These are phyloP conservation scores for Phoenicopterus ruber DNA, from an alignment of 2,113 vertebrate species.

Conservation along the genomic window DNA sequence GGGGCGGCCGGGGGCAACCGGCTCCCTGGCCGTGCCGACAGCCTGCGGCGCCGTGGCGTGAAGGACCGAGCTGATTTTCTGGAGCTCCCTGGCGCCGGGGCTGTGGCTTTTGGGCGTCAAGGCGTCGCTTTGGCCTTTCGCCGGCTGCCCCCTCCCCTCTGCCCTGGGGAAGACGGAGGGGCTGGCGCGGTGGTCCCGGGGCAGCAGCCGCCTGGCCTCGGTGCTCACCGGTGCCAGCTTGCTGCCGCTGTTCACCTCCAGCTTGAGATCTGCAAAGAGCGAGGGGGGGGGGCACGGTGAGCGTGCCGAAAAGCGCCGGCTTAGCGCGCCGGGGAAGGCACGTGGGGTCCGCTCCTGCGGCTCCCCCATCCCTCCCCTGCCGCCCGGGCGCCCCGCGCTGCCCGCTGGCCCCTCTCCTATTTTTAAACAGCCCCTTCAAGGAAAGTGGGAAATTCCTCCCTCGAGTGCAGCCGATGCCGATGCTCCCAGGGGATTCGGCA, in stretches of 20 bases:
- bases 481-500: not conserved
- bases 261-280: constrained; percentile 27
- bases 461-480: not conserved
- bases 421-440: not conserved
- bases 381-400: not conserved
- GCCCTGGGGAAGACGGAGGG: not conserved
- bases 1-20: accelerated
- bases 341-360: accelerated
- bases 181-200: not conserved
- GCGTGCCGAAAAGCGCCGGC: not conserved
- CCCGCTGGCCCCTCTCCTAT: not conserved
- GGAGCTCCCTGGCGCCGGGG: not conserved
- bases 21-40: not conserved
- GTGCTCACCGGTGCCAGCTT: not conserved
- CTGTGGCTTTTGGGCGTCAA: not conserved
- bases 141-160: not conserved
- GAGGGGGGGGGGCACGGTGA: not conserved
- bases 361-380: not conserved
- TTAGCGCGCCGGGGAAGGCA: too few relatives aligned
- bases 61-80: not conserved
- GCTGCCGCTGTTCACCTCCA: not conserved
- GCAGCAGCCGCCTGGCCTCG: not conserved
- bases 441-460: constrained; percentile 36
- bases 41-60: not conserved
- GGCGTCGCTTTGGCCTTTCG: not conserved